Base-by-base conservation (phyloP, 2,797 vertebrate genomes). In the Coluber constrictor region DNA sequence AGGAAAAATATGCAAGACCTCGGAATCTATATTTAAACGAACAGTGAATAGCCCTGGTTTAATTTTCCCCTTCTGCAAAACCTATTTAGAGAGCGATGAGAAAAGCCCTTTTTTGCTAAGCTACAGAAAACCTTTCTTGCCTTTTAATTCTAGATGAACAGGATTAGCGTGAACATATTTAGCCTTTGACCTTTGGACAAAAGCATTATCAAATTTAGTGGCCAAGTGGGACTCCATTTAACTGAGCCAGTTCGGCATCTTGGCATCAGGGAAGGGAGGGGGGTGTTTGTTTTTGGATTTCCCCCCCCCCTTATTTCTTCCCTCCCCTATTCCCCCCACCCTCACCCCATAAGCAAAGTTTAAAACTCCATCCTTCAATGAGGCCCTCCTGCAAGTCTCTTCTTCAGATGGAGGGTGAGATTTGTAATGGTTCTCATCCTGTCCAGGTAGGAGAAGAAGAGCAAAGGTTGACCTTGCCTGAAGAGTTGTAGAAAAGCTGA, bases 151-250 rank as follows among this genome's bases (percentile, higher is more conserved):
- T 98, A 97, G 98, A 98, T 98, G 98, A 98, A 97, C 97, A 96
- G 98, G 98, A 99, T 99, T 99, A 99, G 98, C 96, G 98, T 96
- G 97, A 98, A 98, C 98, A 98, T 98, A 98, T 98, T 98, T 98
- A 98, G 98, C 98, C 99, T 98, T 98, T 98, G 98, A 98, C 98
- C 98, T 94, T 0, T 87, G 93, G 97, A 99, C 98, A 99, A 99
- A 99, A 98, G 97, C 97, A 96, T 98, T 97, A 98, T 99, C 98
- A 98, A 98, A 98, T 98, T 98, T 97, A 96, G 98, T 99, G 98
- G 98, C 98, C 97, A 97, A 98, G 98, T 98, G 98, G 98, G 51
- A 94, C 95, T 95, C 93, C 94, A 87, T 96, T 96, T 95, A 95
- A 94, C 96, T 0, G 3, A 94, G 90, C 94, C 92, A 13, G 92